Base-by-base conservation (phyloP, 2,888 invertebrate species). In the Cheiracanthium punctorium region DNA sequence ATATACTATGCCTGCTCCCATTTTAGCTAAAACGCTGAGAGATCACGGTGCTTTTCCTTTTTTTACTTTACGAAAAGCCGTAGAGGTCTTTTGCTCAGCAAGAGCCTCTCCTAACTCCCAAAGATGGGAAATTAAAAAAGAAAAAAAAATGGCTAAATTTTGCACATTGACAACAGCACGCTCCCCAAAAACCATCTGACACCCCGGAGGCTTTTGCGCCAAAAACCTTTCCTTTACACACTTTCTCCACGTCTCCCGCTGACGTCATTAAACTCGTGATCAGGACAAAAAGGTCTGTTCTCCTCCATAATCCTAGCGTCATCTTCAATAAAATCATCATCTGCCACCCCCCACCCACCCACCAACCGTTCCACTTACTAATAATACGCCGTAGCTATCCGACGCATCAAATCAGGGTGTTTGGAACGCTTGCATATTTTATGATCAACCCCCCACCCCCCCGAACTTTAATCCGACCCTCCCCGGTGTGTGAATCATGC, bases 341-440 rank as follows among this genome's bases (percentile, higher is more conserved):
- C n/a, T n/a, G 24, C 20, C 24, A 58, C 24, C 58, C 17, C 58
- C 4, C 2, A n/a, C 20, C 12, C 58, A 7, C 43, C 43, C n/a
- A n/a, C n/a, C n/a, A n/a, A n/a, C n/a, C n/a, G n/a, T n/a, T n/a
- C n/a, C n/a, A n/a, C n/a, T n/a, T n/a, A n/a, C n/a, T n/a, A n/a
- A n/a, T 48, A 48, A 48, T 48, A 48, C 14, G 43, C 48, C 8
- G n/a, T n/a, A 20, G 43, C 28, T 43, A 71, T 41, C 29, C 43
- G n/a, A 71, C 24, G 43, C 58, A 74, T 70, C 74, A 74, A 79
- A 77, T 72, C 43, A 43, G 37, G 37, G 73, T 74, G 74, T 74
- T 70, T 73, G 58, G 64, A 58, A 29, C 67, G 30, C 37, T 67
- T 85, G 79, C 84, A 85, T 85, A 85, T 85, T 85, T 85, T 79